phyloP scores from a whole-genome alignment of 2,888 invertebrate species.

The Lymantria monacha region DNA sequence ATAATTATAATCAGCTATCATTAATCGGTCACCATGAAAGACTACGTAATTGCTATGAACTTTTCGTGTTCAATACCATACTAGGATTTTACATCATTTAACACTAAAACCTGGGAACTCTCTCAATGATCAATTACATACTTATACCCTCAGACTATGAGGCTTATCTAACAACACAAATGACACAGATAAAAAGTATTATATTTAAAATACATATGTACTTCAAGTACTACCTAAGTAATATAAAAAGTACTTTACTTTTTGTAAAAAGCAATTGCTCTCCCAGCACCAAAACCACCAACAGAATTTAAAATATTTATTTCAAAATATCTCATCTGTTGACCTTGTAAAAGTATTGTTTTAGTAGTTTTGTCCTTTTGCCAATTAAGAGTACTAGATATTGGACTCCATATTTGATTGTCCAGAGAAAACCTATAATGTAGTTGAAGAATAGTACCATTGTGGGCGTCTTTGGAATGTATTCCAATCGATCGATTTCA shows the following conservation, averaged over 20 bases:
- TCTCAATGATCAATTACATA: too few relatives aligned
- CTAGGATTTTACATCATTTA: too few relatives aligned
- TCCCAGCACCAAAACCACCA: constrained; percentile 63
- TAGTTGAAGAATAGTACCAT: constrained; percentile 57
- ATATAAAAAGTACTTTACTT: constrained; percentile 8
- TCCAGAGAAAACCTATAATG: constrained; percentile 53
- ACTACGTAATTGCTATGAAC: too few relatives aligned
- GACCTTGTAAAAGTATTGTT: constrained; percentile 41
- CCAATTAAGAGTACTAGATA: constrained; percentile 44
- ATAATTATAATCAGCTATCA: too few relatives aligned
- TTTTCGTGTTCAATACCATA: too few relatives aligned
- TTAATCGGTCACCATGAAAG: too few relatives aligned
- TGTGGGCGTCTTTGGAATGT: constrained; percentile 64
- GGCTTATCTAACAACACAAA: too few relatives aligned
- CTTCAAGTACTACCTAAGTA: too few relatives aligned
- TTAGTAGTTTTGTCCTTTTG: constrained; percentile 44
- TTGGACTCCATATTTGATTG: constrained; percentile 46
- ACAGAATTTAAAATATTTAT: constrained; percentile 49
- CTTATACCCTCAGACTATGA: too few relatives aligned
- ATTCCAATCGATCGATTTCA: constrained; percentile 54
- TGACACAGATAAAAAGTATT: too few relatives aligned
- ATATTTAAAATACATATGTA: too few relatives aligned
- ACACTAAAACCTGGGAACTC: too few relatives aligned
- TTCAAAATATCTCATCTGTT: constrained; percentile 49
- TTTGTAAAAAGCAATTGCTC: constrained; percentile 46